Conservation (phyloP, 2,888 invertebrate species). For the Mesoligia furuncula region DNA sequence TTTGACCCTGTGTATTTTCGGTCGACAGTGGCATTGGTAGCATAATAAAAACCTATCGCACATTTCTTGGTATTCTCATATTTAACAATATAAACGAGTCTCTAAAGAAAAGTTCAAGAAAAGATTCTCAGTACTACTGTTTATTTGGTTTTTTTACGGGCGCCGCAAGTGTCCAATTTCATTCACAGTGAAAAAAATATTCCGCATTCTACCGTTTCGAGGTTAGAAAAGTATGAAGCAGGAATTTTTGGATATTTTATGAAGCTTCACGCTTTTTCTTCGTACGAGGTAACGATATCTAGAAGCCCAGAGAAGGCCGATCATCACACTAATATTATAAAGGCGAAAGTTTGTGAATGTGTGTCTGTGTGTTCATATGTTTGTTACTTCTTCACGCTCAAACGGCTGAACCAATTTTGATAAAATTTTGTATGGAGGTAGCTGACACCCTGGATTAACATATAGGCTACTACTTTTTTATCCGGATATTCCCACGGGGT, state of each 20-base stretch:
- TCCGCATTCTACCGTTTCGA: slow-evolving; percentile 32
- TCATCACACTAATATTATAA: no score
- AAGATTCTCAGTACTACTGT: slow-evolving; percentile 42
- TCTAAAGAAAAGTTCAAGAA: slow-evolving; percentile 49
- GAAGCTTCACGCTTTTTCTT: slow-evolving; percentile 13
- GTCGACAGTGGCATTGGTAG: slow-evolving; percentile 10
- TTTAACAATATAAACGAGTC: slow-evolving; percentile 35
- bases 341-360: no score
- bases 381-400: no score
- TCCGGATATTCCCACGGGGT: no score
- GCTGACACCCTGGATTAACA: no score
- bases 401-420: no score
- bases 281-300: background rate
- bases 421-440: no score
- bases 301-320: background rate
- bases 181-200: slow-evolving; percentile 53
- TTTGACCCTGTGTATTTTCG: slow-evolving; percentile 15
- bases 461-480: no score
- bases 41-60: slow-evolving; percentile 41
- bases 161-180: slow-evolving; percentile 59
- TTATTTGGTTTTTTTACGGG: slow-evolving; percentile 62
- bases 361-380: no score
- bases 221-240: slow-evolving; percentile 39
- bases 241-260: slow-evolving; percentile 42
- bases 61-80: slow-evolving; percentile 39